Percentiles rank a stretch among this genome's conserved stretches.
phyloP scores from a whole-genome alignment of 2,113 vertebrate genomes.

The Aegotheles bennettii region DNA sequence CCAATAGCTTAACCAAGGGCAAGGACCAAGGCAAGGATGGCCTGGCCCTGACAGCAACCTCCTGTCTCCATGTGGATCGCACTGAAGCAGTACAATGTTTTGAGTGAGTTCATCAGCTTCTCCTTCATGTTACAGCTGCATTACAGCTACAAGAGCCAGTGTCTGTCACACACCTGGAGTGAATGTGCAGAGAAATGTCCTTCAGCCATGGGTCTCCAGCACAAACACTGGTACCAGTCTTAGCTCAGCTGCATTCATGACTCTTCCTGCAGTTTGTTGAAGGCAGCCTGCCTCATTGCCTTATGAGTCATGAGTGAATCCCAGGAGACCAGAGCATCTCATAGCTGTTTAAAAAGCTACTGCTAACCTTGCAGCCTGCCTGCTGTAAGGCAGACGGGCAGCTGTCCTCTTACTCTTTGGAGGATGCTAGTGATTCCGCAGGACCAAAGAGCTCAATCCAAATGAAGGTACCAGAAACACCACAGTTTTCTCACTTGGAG shows the following conservation, averaged over 20 bases:
- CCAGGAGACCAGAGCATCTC: background rate
- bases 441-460: background rate
- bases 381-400: background rate
- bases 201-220: background rate
- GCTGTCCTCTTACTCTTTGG: background rate
- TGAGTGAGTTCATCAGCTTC: background rate
- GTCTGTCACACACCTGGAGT: background rate
- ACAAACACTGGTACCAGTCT: background rate
- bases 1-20: background rate
- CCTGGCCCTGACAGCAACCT: background rate
- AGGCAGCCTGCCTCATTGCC: background rate
- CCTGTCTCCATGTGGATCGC: fast-evolving
- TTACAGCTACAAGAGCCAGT: background rate
- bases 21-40: background rate
- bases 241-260: background rate
- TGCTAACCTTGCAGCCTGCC: background rate
- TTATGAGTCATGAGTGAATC: background rate
- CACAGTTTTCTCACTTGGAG: background rate
- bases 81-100: background rate
- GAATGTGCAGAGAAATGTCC: background rate
- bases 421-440: background rate
- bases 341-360: background rate
- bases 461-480: background rate
- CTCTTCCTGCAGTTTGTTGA: background rate
- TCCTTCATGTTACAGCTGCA: fast-evolving